Base-by-base conservation (phyloP, 2,113 vertebrate genomes). In the Gambusia affinis region DNA sequence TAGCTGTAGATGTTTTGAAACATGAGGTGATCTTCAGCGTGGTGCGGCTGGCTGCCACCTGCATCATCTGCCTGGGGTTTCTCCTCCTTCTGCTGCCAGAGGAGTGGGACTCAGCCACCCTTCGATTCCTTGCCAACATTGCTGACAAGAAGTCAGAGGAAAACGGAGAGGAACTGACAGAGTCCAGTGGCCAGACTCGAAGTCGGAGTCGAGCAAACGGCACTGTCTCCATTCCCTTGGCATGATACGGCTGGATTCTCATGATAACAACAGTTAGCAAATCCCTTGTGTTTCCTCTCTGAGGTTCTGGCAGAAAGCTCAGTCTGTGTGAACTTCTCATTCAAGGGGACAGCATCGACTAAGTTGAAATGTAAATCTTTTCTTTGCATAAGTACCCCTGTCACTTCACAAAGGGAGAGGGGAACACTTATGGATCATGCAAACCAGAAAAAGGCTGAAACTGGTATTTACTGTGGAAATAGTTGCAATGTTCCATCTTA, bases 21-120 rank as follows among this genome's bases (percentile, higher is more conserved):
- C 97, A 98, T 51, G 97, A 98, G 84, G 97, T 98, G 84, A 98
- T 99, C 92, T 99, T 99, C 94, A 99, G 96, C 0, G 95, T 97
- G 0, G 98, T 99, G 81, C 94, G 98, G 15, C 88, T 99, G 89
- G 95, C 97, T 11, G 98, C 98, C 60, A 98, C 97, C 81, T 95
- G 96, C 92, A 95, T 98, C 88, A 99, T 99, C 87, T 98, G 97
- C 92, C 85, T 98, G 4, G 98, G 97, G 0, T 99, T 99, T 89
- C 92, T 99, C 86, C 95, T 99, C 27, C 94, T 99, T 95, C 93
- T 99, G 60, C 93, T 99, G 66, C 98, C 98, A 0, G 98, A 99
- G 83, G 97, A 99, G 85, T 99, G 98, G 98, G 98, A 99, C 68
- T 96, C 98, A 15, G 96, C 97, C 67, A 99, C 97, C 0, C 93